Conservation (phyloP, 1,140 invertebrate genomes). For the Drosophila malerkotliana region DNA sequence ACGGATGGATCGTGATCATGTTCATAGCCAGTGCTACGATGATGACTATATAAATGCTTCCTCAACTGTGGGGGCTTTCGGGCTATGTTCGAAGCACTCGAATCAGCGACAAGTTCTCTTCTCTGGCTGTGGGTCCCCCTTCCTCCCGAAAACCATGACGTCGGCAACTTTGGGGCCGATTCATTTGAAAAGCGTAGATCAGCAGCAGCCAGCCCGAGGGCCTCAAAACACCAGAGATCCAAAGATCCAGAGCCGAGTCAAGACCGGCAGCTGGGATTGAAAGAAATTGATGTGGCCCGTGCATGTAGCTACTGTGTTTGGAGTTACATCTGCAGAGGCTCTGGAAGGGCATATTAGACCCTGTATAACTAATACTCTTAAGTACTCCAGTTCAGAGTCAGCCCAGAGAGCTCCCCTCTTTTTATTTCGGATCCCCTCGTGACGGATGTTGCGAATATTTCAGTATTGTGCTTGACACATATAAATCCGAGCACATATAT, state of each 20-base stretch:
- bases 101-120: constrained; percentile 59
- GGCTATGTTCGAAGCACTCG: constrained; percentile 35
- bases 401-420: neutral
- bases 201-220: constrained; percentile 19
- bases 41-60: constrained; percentile 56
- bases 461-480: constrained; percentile 42
- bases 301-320: constrained; percentile 45
- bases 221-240: constrained; percentile 9
- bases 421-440: constrained; percentile 12
- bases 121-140: neutral
- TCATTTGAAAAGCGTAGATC: constrained; percentile 64
- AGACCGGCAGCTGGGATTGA: constrained; percentile 50
- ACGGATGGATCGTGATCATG: constrained; percentile 49
- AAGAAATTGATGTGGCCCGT: constrained; percentile 36
- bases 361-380: neutral
- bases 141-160: constrained; percentile 49
- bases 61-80: constrained; percentile 33
- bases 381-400: neutral
- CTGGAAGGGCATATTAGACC: neutral
- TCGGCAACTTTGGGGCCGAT: constrained; percentile 52
- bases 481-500: constrained; percentile 33
- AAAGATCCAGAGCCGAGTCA: constrained; percentile 15
- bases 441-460: constrained; percentile 76
- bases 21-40: constrained; percentile 45
- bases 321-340: constrained; percentile 55